Percentiles rank a stretch among this genome's conserved stretches.
phyloP scores from a whole-genome alignment of 2,888 invertebrate genomes.

The Tipula confusa region DNA sequence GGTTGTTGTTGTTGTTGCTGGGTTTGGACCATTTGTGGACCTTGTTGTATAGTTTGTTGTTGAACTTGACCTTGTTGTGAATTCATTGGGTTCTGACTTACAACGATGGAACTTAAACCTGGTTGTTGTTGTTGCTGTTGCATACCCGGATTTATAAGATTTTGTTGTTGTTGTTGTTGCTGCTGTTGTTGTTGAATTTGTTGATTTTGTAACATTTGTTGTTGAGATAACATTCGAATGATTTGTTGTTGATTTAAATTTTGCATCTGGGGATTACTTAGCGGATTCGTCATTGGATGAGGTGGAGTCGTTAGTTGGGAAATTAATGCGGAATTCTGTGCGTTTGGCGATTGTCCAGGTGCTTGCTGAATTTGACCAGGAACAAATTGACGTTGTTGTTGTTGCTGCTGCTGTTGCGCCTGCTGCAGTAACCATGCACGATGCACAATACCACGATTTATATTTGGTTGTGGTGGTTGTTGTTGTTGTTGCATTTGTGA shows the following conservation, averaged over 20 bases:
- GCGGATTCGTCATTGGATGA: conserved; percentile 40
- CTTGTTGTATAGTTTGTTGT: conserved; percentile 37
- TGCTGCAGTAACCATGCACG: conserved; percentile 39
- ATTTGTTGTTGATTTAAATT: conserved; percentile 37
- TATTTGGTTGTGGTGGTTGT: too few species aligned
- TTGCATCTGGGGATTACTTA: conserved; percentile 36
- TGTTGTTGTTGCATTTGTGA: conserved; percentile 29
- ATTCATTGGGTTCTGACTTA: conserved; percentile 38
- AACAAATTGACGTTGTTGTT: conserved; percentile 36
- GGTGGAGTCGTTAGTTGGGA: conserved; percentile 61
- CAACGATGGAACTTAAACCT: conserved; percentile 37
- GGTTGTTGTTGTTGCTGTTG: conserved; percentile 42
- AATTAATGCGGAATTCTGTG: conserved; percentile 53
- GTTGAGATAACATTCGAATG: conserved; percentile 35
- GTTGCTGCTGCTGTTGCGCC: too few species aligned
- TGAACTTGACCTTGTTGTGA: conserved; percentile 38
- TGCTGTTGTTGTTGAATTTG: conserved; percentile 42
- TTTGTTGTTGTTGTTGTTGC: conserved; percentile 39
- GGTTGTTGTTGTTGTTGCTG: conserved; percentile 35
- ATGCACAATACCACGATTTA: conserved; percentile 36
- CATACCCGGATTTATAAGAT: conserved; percentile 30
- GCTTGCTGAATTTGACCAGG: conserved; percentile 33
- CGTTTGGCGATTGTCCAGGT: conserved; percentile 37
- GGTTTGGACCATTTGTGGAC: conserved; percentile 20
- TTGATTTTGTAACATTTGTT: conserved; percentile 44